A percentile compares a stretch with the other conserved stretches of the same genome.
Conservation (phyloP, 2,113 vertebrate species). For the Amblyopsis rosae region DNA sequence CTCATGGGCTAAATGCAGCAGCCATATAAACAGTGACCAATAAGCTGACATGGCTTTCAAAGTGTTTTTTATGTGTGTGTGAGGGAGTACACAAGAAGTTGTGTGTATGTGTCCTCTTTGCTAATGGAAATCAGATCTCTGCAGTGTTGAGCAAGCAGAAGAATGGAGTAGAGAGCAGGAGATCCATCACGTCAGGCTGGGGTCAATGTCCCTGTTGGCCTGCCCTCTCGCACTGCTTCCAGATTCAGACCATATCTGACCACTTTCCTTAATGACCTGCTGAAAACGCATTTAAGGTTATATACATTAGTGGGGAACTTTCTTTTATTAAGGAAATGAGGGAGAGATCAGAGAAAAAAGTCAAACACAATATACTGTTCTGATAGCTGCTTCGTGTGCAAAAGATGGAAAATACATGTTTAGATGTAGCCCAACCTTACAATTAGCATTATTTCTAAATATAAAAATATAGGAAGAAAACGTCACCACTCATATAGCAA, state of each 20-base stretch:
- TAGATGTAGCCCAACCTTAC: too few relatives aligned
- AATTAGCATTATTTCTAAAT: too few relatives aligned
- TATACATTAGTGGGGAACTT: too few relatives aligned
- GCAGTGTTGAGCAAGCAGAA: slow-evolving; percentile 69
- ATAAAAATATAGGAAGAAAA: too few relatives aligned
- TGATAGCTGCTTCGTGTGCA: not conserved
- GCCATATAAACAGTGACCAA: slow-evolving; percentile 36
- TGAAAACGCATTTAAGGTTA: not conserved
- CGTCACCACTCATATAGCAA: too few relatives aligned
- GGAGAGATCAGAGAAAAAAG: not conserved
- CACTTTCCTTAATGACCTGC: slow-evolving; percentile 27
- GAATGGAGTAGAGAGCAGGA: slow-evolving; percentile 25
- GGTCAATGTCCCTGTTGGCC: slow-evolving; percentile 23
- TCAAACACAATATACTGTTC: not conserved
- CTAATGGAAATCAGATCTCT: slow-evolving; percentile 67
- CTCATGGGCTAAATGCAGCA: slow-evolving; percentile 4
- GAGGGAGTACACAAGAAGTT: too few relatives aligned
- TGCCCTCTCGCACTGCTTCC: slow-evolving; percentile 23
- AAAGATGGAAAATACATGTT: too few relatives aligned
- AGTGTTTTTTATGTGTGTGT: not conserved
- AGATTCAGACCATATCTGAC: slow-evolving; percentile 25
- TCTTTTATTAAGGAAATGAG: not conserved
- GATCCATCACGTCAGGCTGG: slow-evolving; percentile 62
- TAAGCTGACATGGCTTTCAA: slow-evolving; percentile 35
- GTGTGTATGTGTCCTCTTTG: slow-evolving; percentile 38